Evolutionary conservation across 1,140 invertebrate genomes (phyloP).

Genomic region (Oryctes rhinoceros): DNA sequence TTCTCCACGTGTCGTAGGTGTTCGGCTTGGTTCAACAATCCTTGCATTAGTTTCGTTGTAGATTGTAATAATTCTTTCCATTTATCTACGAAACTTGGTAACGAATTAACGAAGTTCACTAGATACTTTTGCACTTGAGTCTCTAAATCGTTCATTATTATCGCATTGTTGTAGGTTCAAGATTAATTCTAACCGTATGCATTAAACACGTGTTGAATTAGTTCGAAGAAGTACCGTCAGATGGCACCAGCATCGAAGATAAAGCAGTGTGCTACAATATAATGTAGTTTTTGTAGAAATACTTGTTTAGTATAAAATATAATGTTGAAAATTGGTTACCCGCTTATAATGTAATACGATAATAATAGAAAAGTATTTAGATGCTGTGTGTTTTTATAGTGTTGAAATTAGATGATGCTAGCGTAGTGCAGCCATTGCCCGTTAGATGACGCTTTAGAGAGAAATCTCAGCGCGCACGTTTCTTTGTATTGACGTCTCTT

Average conservation of each 20-base stretch:
- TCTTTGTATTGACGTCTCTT: slow-evolving; percentile 12
- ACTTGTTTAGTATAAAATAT: too few relatives aligned
- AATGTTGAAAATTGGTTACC: too few relatives aligned
- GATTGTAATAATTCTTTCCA: slow-evolving; percentile 49
- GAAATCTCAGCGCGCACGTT: slow-evolving; percentile 12
- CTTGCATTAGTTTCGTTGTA: slow-evolving; percentile 44
- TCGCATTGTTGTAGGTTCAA: not conserved
- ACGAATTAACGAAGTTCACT: slow-evolving; percentile 24
- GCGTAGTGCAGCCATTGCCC: not conserved
- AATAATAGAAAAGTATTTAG: too few relatives aligned
- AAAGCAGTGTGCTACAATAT: too few relatives aligned
- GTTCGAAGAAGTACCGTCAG: not conserved
- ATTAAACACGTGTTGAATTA: not conserved
- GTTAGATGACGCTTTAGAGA: not conserved
- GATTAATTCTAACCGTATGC: not conserved
- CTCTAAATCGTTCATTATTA: slow-evolving; percentile 39
- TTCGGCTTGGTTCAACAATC: slow-evolving; percentile 51
- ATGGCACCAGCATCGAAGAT: not conserved
- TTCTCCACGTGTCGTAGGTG: slow-evolving; percentile 50
- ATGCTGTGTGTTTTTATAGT: too few relatives aligned
- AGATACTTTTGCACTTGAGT: slow-evolving; percentile 34
- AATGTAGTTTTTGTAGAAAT: too few relatives aligned
- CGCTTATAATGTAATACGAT: too few relatives aligned
- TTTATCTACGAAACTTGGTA: slow-evolving; percentile 46
- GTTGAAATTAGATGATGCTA: not conserved